Evolutionary conservation across 2,888 invertebrate genomes (phyloP), one percentile per base, ranked within the genome.

Genomic region (Antitype chi): DNA sequence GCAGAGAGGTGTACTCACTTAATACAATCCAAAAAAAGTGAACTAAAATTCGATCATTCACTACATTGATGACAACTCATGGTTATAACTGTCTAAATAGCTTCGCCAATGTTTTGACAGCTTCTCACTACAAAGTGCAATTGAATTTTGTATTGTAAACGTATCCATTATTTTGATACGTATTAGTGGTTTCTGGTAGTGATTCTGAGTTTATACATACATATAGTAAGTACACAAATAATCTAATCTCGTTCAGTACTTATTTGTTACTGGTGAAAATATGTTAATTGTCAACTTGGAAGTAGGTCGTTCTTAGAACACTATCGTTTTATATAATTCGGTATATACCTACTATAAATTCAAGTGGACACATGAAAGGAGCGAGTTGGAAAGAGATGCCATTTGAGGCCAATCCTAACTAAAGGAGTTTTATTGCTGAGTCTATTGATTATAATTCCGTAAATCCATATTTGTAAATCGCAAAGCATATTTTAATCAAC

Each of bases 51-150:
- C 38, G 2, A n/a, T 43, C n/a, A 53, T 53, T 43, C 20, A 53
- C 57, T 64, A 64, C 25, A 38, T 25, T 57, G 38, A 47, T 25
- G 32, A 60, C 43, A n/a, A n/a, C 43, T 43, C 25, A 2, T n/a
- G 8, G 38, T 57, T 74, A 38, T 52, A 63, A 49, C 28, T 52
- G 38, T 20, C 38, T 0, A 15, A 47, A 52, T 23, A 53, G 57
- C 43, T 55, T 28, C 74, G 20, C 28, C 23, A 76, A 57, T 76
- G 76, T 76, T 78, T 81, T 78, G 76, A 78, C 64, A 81, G 47
- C 17, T 25, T 76, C 32, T 78, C 43, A 74, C 20, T 47, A 38
- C 81, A 47, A 59, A 78, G 64, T 81, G 76, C 49, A 23, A 25
- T 81, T 74, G 25, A 7, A 23, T 32, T 32, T 81, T 74, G 57